Conservation (phyloP, 1,140 invertebrate genomes). For the Drosophila prosaltans region DNA sequence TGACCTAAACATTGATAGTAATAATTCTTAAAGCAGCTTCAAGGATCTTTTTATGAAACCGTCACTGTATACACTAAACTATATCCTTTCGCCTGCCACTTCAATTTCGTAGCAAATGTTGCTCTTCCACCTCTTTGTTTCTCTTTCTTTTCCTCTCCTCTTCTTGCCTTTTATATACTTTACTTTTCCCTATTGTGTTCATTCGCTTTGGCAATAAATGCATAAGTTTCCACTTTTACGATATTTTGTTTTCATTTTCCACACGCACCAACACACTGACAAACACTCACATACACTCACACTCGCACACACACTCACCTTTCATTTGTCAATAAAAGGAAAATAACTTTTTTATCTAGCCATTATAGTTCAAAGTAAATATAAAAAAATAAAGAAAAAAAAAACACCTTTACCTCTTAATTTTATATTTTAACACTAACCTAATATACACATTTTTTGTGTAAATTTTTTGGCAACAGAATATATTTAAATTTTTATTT, state of each 20-base stretch:
- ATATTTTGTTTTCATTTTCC: constrained; percentile 72
- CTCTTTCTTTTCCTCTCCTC: constrained; percentile 26
- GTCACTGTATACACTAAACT: constrained; percentile 2
- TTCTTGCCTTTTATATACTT: background rate
- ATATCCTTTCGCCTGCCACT: constrained; percentile 54
- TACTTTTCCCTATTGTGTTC: constrained; percentile 8
- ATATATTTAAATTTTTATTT: background rate
- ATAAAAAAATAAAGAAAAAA: background rate
- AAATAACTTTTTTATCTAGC: background rate
- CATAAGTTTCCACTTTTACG: constrained; percentile 79
- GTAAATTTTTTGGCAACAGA: background rate
- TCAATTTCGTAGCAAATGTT: constrained; percentile 42
- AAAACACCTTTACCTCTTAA: too few species aligned
- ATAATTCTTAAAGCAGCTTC: background rate
- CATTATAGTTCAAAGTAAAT: background rate
- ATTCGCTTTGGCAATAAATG: constrained; percentile 62
- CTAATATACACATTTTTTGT: background rate
- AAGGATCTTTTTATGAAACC: constrained; percentile 18
- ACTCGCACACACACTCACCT: background rate
- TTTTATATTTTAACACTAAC: background rate
- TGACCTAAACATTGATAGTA: too few species aligned
- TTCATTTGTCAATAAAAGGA: background rate
- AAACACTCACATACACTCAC: background rate
- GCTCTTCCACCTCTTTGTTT: background rate
- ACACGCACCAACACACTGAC: background rate